A percentile compares a stretch with the other conserved stretches of the same genome.
Conservation (phyloP, 2,888 invertebrate species). For the Carterocephalus palaemon region DNA sequence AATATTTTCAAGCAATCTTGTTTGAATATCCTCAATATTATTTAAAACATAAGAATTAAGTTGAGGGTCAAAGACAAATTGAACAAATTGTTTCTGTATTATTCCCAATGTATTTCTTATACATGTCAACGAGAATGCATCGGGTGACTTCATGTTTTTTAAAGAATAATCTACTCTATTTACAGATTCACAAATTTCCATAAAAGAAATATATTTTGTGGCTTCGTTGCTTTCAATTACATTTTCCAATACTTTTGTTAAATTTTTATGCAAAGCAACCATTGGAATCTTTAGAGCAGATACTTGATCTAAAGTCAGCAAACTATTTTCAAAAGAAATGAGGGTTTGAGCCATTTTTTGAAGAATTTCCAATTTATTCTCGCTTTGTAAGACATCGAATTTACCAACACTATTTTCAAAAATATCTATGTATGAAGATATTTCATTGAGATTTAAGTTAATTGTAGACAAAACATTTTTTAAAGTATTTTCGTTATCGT, state of each 20-base stretch:
- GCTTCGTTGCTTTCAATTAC: slow-evolving; percentile 74
- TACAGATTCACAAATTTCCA: slow-evolving; percentile 63
- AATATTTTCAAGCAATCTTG: slow-evolving; percentile 54
- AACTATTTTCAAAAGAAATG: slow-evolving; percentile 63
- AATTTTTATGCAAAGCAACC: slow-evolving; percentile 66
- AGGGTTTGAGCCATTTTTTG: slow-evolving; percentile 72
- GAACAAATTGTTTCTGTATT: slow-evolving; percentile 52
- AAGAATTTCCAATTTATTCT: slow-evolving; percentile 63
- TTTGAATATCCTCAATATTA: slow-evolving; percentile 49
- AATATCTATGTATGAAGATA: slow-evolving; percentile 50
- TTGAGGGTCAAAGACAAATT: slow-evolving; percentile 54
- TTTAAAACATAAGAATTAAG: slow-evolving; percentile 53
- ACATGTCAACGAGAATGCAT: slow-evolving; percentile 50
- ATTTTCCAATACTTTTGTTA: slow-evolving; percentile 78
- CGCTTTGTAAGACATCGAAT: slow-evolving; percentile 63
- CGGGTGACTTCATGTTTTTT: slow-evolving; percentile 51
- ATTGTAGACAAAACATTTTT: slow-evolving; percentile 52
- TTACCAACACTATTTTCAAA: slow-evolving; percentile 55
- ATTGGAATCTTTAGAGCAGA: slow-evolving; percentile 50
- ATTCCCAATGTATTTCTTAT: slow-evolving; percentile 57
- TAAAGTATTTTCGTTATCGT: slow-evolving; percentile 48
- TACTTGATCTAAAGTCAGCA: slow-evolving; percentile 49
- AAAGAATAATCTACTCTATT: slow-evolving; percentile 57
- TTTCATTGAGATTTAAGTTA: slow-evolving; percentile 55
- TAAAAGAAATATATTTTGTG: slow-evolving; percentile 57